Conservation (phyloP, 2,113 vertebrate species). For the Setophaga kirtlandii region DNA sequence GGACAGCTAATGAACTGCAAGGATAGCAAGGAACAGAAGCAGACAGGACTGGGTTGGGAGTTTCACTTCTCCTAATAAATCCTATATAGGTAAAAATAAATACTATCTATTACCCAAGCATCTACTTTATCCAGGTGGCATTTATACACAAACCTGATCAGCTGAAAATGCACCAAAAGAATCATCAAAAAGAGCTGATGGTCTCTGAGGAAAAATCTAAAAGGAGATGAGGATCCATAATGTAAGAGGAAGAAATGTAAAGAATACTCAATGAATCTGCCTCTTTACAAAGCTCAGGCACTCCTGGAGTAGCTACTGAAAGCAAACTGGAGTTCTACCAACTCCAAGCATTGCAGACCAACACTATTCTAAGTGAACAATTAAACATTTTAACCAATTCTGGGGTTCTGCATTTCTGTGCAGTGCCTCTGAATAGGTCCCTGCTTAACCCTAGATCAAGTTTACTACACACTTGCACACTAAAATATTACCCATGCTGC, state of each 20-base stretch:
- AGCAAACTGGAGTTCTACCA: background rate
- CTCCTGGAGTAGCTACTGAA: background rate
- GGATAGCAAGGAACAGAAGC: background rate
- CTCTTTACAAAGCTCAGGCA: background rate
- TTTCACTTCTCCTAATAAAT: background rate
- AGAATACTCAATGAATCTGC: background rate
- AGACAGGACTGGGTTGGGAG: background rate
- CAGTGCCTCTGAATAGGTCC: background rate
- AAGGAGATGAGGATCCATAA: slow-evolving; percentile 59
- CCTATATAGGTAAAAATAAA: background rate
- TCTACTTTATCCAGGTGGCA: background rate
- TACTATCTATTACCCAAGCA: slow-evolving; percentile 18
- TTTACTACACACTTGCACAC: background rate
- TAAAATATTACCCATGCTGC: background rate
- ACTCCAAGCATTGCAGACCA: background rate
- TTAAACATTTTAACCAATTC: background rate
- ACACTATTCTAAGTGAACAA: background rate
- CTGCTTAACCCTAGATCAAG: background rate
- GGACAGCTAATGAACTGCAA: slow-evolving; percentile 1
- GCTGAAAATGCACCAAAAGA: slow-evolving; percentile 83
- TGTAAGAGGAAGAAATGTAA: slow-evolving; percentile 37
- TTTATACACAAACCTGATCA: slow-evolving; percentile 83
- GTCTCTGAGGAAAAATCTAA: slow-evolving; percentile 79
- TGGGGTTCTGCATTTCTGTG: background rate
- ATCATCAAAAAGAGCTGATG: slow-evolving; percentile 78